Evolutionary conservation across 1,140 invertebrate species (phyloP), one percentile per base, ranked within the genome.

Genomic region (Berghia stephanieae): DNA sequence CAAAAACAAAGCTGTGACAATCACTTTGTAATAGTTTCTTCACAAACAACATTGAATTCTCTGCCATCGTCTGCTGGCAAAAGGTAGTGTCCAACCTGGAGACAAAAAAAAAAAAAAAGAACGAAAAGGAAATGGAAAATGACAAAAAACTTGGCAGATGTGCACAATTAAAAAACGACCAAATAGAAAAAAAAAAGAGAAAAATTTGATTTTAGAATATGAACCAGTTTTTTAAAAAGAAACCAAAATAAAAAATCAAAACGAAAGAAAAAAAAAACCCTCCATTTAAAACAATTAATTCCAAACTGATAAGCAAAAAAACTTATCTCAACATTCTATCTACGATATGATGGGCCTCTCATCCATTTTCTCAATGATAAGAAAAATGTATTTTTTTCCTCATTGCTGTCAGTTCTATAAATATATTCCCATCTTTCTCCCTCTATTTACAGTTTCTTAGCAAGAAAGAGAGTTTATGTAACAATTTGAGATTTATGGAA

Each of bases 41-140:
- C 74, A 82, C 83, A 88, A 16, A 78, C 77, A 2, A 88, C 76
- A 36, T 75, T 77, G 84, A 86, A 88, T 24, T 85, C 84, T 27
- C 36, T 72, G 18, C 75, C 79, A 52, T 88, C 87, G 76, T 82
- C 79, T 13, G 76, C 67, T 69, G 87, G 87, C 34, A 86, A 63
- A 16, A 88, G 52, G 60, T 88, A 83, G 24, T 80, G 81, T 24
- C 81, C 87, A 78, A 87, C 81, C 87, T 88, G 76, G 44, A 82
- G 81, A 31, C 31, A 67, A 69, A 68, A 70, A 24, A 27, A 78
- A 43, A 55, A 31, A 24, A 68, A 31, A 42, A 43, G 18, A 63
- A 67, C 68, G 10, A 21, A 66, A 27, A 63, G 18, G 75, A 18
- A n/a, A 38, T 34, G 27, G 10, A 67, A 66, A 31, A 67, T 67